A percentile compares a stretch with the other conserved stretches of the same genome.
These are phyloP conservation scores for Noctuana brunneofusca DNA, from an alignment of 2,888 invertebrate species.

Conservation along the genomic window DNA sequence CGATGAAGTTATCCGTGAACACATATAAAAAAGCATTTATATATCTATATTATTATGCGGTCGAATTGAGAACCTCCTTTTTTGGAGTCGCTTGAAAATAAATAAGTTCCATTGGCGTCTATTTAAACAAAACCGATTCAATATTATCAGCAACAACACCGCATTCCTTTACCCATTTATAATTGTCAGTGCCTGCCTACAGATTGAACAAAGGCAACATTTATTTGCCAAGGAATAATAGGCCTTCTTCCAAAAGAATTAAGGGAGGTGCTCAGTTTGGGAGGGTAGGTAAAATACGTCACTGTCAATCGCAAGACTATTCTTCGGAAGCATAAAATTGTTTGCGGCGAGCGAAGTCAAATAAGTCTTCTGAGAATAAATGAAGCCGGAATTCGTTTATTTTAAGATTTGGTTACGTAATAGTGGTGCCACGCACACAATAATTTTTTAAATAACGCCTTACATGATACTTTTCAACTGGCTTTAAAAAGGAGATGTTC, in stretches of 20 bases:
- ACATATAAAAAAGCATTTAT: too few relatives aligned
- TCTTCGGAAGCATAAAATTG: neutral
- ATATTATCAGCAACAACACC: neutral
- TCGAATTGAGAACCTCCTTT: too few relatives aligned
- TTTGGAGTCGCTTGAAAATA: too few relatives aligned
- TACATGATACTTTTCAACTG: too few relatives aligned
- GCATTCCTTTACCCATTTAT: constrained; percentile 1
- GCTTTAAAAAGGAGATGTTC: too few relatives aligned
- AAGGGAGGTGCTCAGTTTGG: neutral
- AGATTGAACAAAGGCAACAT: neutral
- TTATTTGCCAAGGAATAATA: neutral
- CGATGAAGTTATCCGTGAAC: too few relatives aligned
- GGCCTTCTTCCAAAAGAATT: neutral
- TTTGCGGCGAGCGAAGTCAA: constrained; percentile 3
- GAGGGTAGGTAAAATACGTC: constrained; percentile 2
- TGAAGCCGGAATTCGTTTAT: neutral
- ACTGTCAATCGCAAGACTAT: neutral
- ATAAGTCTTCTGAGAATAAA: neutral
- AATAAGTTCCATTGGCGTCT: too few relatives aligned
- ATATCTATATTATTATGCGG: too few relatives aligned
- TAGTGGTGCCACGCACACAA: too few relatives aligned
- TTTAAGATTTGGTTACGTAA: too few relatives aligned
- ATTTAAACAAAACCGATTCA: neutral
- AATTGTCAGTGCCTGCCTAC: constrained; percentile 3
- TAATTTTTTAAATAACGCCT: too few relatives aligned